Conservation (phyloP, 2,797 vertebrate species). For the Crypturellus tataupa region DNA sequence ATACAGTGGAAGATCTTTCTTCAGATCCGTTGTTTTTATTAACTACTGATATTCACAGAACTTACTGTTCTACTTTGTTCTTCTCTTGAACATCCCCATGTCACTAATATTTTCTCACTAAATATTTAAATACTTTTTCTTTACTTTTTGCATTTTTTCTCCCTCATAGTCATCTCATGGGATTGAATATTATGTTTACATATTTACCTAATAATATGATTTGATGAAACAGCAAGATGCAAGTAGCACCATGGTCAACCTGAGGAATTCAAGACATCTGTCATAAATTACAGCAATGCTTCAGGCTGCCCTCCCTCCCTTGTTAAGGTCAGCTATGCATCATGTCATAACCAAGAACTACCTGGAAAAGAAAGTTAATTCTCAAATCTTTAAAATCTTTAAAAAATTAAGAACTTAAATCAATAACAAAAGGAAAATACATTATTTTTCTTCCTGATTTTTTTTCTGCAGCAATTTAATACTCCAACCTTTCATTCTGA, state of each 20-base stretch:
- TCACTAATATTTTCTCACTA: not conserved
- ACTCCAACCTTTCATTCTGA: not conserved
- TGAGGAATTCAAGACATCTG: not conserved
- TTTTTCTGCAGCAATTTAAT: not conserved
- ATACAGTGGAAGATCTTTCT: not conserved
- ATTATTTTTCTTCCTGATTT: not conserved
- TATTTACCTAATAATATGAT: not conserved
- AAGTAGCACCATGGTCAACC: not conserved
- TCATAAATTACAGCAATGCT: not conserved
- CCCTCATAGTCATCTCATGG: not conserved
- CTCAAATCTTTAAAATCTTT: not conserved
- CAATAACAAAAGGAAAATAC: not conserved
- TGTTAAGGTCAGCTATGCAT: not conserved
- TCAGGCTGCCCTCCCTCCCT: not conserved
- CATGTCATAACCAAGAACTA: not conserved
- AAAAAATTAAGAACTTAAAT: not conserved
- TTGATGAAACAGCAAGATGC: not conserved
- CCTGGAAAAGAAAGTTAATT: not conserved
- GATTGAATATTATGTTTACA: not conserved
- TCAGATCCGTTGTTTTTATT: not conserved
- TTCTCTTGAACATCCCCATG: not conserved
- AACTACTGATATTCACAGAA: not conserved
- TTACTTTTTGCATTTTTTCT: not conserved
- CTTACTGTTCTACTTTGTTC: not conserved
- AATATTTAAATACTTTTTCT: not conserved